A percentile compares a stretch with the other conserved stretches of the same genome.
Conservation (phyloP, 1,140 invertebrate genomes). For the Eriocheir sinensis region DNA sequence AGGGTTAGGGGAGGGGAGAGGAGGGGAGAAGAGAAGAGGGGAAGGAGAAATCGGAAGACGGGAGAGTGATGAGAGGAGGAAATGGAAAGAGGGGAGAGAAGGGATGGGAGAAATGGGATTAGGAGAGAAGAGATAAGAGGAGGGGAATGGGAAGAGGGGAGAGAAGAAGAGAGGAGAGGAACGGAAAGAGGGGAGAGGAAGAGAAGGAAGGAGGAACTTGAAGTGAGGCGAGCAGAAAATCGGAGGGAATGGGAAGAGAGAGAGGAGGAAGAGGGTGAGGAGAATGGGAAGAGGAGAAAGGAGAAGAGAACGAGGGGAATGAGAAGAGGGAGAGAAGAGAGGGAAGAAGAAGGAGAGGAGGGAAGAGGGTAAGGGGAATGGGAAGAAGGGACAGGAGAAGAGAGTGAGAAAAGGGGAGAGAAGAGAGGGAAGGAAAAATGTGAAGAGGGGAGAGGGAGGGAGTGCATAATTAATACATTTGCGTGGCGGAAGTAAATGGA, state of each 20-base stretch:
- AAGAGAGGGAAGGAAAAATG: neutral
- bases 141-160: neutral
- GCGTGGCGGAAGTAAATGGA: no score
- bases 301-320: neutral
- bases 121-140: no score
- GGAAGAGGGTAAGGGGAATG: neutral
- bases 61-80: neutral
- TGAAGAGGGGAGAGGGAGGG: neutral
- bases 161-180: neutral
- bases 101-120: no score
- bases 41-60: neutral
- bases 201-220: neutral
- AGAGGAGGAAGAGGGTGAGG: neutral
- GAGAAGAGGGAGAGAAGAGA: neutral
- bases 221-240: no score
- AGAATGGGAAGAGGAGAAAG: neutral
- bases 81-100: neutral
- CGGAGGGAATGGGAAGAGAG: neutral
- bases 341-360: neutral
- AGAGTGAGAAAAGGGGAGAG: neutral
- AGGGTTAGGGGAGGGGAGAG: neutral
- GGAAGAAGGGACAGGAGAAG: neutral
- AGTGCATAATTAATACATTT: no score
- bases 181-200: neutral
- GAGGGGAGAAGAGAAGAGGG: neutral